Base-by-base conservation (phyloP, 1,140 invertebrate genomes). In the Megalonaias nervosa region DNA sequence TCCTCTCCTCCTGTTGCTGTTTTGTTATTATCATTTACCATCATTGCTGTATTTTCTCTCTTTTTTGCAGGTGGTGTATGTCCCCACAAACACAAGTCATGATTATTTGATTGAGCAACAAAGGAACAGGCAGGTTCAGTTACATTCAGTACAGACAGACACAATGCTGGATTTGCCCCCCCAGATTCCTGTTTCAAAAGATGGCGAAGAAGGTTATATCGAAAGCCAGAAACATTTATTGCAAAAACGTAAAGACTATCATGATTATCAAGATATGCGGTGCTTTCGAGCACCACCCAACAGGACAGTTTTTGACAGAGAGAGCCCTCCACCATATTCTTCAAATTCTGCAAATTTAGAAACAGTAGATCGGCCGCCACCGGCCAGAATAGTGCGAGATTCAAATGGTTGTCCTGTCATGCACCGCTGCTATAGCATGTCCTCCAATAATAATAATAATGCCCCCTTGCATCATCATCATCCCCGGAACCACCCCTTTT, bases 241-340 rank as follows among this genome's bases (percentile, higher is more conserved):
- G 93, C 74, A 93, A 93, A 89, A 91, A 92, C 74, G 71, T 73
- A 93, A 94, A 58, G 94, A 93, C 92, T 94, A 94, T 87, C 94
- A 94, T 71, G 93, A 94, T 88, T 93, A 94, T 48, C 38, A 48
- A 48, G 38, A 48, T 48, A 48, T 48, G 85, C 93, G 94, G 86
- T 94, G 93, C 82, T 93, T 95, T 80, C 92, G 93, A 81, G 93
- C 94, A 73, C 94, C 94, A 48, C 94, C 94, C 23, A 95, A 95
- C 84, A 92, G 93, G 84, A 95, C 94, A 59, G 93, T 94, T 55
- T 93, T 93, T 84, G 93, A 94, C 81, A 93, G 93, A 76, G 93
- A 94, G 82, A 93, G 93, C 79, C 93, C 93, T 68, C 94, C 94
- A 55, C 93, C 93, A 15, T 94, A 94, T 84, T 90, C 93, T 79